Percentiles rank a stretch among this genome's conserved stretches.
These are phyloP conservation scores for Timandra comae DNA, from an alignment of 2,888 invertebrate genomes.

Conservation along the genomic window DNA sequence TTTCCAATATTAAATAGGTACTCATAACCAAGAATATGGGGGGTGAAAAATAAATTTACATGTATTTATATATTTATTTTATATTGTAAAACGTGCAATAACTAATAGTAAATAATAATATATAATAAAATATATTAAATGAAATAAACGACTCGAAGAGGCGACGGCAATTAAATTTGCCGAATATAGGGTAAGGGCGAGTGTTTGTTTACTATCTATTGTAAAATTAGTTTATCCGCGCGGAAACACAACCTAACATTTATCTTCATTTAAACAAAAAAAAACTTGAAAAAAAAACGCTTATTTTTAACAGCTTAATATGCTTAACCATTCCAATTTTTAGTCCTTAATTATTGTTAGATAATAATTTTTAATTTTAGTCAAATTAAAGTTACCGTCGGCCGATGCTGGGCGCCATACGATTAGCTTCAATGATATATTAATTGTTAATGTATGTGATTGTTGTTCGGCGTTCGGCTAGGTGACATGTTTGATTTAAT, in stretches of 20 bases:
- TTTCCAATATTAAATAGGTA: constrained; percentile 73
- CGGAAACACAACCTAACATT: constrained; percentile 27
- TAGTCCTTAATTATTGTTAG: constrained; percentile 61
- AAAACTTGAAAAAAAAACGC: constrained; percentile 31
- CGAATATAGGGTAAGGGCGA: constrained; percentile 24
- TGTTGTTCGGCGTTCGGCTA: constrained; percentile 2
- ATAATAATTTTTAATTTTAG: constrained; percentile 57
- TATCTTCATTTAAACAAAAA: constrained; percentile 25
- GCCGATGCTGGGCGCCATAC: constrained; percentile 13
- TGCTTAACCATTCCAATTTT: constrained; percentile 60
- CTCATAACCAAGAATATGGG: constrained; percentile 73
- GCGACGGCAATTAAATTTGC: constrained; percentile 44
- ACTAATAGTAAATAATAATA: constrained; percentile 74
- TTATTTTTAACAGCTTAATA: constrained; percentile 54
- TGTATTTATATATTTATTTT: constrained; percentile 77
- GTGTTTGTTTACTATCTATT: constrained; percentile 67
- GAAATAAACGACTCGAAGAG: constrained; percentile 61
- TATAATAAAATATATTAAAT: constrained; percentile 70
- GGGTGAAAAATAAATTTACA: constrained; percentile 71
- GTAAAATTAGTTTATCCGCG: constrained; percentile 60
- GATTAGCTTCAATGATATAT: constrained; percentile 36
- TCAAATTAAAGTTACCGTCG: constrained; percentile 54
- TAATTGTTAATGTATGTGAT: constrained; percentile 29
- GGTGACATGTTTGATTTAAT: neutral
- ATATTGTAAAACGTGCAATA: constrained; percentile 76